These are phyloP conservation scores for Typhlichthys subterraneus DNA, from an alignment of 2,797 vertebrate species.

Conservation along the genomic window DNA sequence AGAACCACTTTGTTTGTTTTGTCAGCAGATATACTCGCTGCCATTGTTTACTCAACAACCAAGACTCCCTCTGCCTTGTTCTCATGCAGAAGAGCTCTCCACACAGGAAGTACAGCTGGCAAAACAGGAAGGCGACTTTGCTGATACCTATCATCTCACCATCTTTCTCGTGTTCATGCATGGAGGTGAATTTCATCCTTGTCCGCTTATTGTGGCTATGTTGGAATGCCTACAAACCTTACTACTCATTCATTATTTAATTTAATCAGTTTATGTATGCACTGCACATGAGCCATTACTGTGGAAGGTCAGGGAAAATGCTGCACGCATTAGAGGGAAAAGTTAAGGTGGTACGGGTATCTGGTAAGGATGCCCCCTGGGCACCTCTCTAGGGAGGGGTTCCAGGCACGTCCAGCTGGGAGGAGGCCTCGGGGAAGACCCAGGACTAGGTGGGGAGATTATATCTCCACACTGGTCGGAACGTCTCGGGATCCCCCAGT, in stretches of 20 bases:
- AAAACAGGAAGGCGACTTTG: constrained; percentile 66
- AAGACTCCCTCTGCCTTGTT: constrained; percentile 44
- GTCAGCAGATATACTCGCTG: background rate
- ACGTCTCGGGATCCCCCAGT: too few species aligned
- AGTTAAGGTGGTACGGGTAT: too few species aligned
- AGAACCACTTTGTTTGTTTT: constrained; percentile 35
- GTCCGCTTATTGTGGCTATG: constrained; percentile 16
- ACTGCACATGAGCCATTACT: too few species aligned
- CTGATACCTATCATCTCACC: constrained; percentile 65
- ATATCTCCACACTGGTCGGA: too few species aligned
- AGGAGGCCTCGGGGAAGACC: too few species aligned
- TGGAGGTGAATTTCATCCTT: constrained; percentile 29
- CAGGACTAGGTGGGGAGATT: too few species aligned
- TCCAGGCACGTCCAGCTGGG: too few species aligned
- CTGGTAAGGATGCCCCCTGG: too few species aligned
- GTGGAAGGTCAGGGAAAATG: too few species aligned
- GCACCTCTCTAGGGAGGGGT: too few species aligned
- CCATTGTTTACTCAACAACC: constrained; percentile 63
- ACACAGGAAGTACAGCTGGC: constrained; percentile 61
- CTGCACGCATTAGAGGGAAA: too few species aligned
- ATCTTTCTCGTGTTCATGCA: constrained; percentile 47
- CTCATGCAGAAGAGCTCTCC: constrained; percentile 46
- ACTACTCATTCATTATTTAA: background rate
- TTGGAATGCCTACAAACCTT: constrained; percentile 23
- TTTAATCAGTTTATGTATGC: too few species aligned